phyloP scores from a whole-genome alignment of 1,140 invertebrate genomes.

The Drosophila pruinosa region DNA sequence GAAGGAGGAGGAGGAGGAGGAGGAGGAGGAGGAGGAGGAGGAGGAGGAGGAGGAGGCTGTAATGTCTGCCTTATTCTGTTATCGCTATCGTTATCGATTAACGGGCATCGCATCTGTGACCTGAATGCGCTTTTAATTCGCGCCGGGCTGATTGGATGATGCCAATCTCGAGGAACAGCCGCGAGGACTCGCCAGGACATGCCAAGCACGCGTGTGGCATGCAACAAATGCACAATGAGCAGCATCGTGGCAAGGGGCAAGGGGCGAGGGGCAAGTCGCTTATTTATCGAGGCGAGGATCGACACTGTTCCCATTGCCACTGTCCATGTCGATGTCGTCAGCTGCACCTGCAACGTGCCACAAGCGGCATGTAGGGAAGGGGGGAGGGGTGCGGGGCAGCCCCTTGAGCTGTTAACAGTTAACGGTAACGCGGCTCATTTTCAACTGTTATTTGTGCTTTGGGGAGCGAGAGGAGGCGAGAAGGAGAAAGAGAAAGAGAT shows the following conservation, averaged over 20 bases:
- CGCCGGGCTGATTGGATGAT: slow-evolving; percentile 65
- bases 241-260: slow-evolving; percentile 5
- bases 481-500: neutral
- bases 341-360: slow-evolving; percentile 57
- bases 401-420: slow-evolving; percentile 51
- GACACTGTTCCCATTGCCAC: neutral
- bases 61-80: neutral
- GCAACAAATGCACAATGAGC: slow-evolving; percentile 28
- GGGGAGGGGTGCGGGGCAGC: neutral
- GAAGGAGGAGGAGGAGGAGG: too few relatives aligned
- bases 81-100: slow-evolving; percentile 12
- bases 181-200: neutral
- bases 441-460: slow-evolving; percentile 42
- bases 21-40: too few relatives aligned
- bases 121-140: slow-evolving; percentile 66
- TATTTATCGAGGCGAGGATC: slow-evolving; percentile 34
- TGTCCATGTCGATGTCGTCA: too few relatives aligned
- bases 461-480: slow-evolving; percentile 12
- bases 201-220: slow-evolving; percentile 61
- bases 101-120: slow-evolving; percentile 31
- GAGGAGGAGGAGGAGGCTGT: too few relatives aligned
- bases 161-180: slow-evolving; percentile 51
- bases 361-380: neutral
- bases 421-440: slow-evolving; percentile 59
- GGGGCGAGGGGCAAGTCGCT: neutral